These are phyloP conservation scores for Bombus polaris DNA, from an alignment of 1,140 invertebrate species.

Conservation along the genomic window DNA sequence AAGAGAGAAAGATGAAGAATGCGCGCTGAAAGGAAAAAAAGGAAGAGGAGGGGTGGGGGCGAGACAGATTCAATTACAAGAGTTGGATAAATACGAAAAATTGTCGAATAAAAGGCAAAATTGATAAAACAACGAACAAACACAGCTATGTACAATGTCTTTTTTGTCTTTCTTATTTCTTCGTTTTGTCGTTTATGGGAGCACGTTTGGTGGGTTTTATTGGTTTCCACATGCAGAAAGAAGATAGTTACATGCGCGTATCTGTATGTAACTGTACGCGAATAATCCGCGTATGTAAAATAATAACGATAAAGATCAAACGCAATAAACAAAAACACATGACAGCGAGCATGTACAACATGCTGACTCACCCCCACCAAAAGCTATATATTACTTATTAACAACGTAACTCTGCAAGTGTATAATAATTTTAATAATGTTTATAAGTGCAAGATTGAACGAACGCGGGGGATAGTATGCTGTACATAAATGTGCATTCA, in stretches of 20 bases:
- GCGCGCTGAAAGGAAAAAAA: not conserved
- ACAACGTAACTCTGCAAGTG: constrained; percentile 76
- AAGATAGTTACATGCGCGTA: not conserved
- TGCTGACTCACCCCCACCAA: constrained; percentile 28
- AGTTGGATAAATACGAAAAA: not conserved
- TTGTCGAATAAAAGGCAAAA: not conserved
- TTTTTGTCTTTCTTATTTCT: not conserved
- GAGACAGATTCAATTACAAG: not conserved
- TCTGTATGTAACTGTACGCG: not conserved
- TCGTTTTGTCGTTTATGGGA: not conserved
- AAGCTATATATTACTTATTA: constrained; percentile 56
- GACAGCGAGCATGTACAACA: constrained; percentile 34
- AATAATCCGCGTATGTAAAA: constrained; percentile 19
- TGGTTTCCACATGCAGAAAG: not conserved
- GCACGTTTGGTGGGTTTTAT: not conserved
- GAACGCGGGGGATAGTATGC: constrained; percentile 68
- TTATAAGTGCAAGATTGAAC: constrained; percentile 76
- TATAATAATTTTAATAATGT: constrained; percentile 83
- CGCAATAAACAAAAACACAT: constrained; percentile 43
- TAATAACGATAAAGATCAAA: not conserved
- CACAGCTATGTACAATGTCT: not conserved
- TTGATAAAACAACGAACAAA: constrained; percentile 6
- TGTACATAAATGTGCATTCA: constrained; percentile 76
- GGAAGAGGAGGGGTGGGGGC: constrained; percentile 4
- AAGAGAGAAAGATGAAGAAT: not conserved